These are phyloP conservation scores for Otis tarda DNA, from an alignment of 2,113 vertebrate genomes.

Conservation along the genomic window DNA sequence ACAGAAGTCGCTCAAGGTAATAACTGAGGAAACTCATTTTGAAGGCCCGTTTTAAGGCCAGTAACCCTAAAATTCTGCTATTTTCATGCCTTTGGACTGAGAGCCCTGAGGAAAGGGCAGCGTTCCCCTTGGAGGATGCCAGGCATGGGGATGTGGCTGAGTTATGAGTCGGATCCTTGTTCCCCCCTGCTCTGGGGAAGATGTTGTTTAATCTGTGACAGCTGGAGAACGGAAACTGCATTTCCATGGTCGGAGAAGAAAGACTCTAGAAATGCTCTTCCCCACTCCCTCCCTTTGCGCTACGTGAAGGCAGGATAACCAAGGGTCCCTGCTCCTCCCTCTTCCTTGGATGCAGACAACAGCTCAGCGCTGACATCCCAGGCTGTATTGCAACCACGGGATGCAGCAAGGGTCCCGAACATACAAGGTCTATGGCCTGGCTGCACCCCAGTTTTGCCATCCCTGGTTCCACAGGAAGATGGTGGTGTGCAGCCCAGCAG, in stretches of 20 bases:
- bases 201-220: slow-evolving; percentile 22
- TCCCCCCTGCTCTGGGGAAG: neutral
- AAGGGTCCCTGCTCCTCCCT: neutral
- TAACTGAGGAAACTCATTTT: slow-evolving; percentile 12
- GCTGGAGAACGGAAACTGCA: neutral
- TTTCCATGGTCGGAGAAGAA: neutral
- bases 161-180: neutral
- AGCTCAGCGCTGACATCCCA: neutral
- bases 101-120: neutral
- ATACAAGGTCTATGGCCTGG: neutral
- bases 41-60: neutral
- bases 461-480: neutral
- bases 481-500: accelerated
- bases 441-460: neutral
- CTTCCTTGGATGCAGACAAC: neutral
- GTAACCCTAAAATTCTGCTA: neutral
- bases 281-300: accelerated
- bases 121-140: neutral
- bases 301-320: neutral
- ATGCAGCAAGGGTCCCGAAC: neutral
- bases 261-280: neutral
- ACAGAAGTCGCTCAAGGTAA: neutral
- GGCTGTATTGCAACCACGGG: neutral
- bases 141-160: neutral
- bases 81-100: neutral